Percentiles rank a stretch among this genome's conserved stretches.
Conservation (phyloP, 2,113 vertebrate genomes). For the Halichoeres trimaculatus region DNA sequence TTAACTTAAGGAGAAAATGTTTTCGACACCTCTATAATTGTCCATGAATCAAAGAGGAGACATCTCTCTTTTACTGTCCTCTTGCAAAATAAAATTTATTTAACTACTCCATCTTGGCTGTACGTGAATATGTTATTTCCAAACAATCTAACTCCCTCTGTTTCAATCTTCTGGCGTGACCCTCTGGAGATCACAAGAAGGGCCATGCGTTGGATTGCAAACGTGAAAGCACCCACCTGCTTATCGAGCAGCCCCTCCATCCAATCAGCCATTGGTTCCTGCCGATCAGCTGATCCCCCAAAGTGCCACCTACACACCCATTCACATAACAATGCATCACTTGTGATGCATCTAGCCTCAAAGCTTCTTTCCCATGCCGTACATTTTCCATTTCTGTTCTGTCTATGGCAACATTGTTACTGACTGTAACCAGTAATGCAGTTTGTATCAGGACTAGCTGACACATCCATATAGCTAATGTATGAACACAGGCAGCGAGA, state of each 20-base stretch:
- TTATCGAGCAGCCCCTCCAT: neutral
- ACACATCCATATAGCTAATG: neutral
- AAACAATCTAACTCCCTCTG: slow-evolving; percentile 1
- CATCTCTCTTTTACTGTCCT: neutral
- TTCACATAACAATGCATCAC: slow-evolving; percentile 19
- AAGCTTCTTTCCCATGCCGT: neutral
- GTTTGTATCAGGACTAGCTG: neutral
- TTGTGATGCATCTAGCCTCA: neutral
- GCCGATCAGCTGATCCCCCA: slow-evolving; percentile 39
- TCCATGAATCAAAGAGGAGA: neutral
- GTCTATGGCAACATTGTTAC: neutral
- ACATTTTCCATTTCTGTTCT: neutral
- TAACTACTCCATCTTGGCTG: neutral
- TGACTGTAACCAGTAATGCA: neutral
- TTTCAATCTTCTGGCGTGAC: neutral
- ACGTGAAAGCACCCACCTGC: slow-evolving; percentile 31
- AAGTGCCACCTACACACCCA: slow-evolving; percentile 42
- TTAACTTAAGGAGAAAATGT: neutral
- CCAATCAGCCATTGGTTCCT: slow-evolving; percentile 27
- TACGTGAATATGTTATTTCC: neutral
- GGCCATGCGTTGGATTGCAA: slow-evolving; percentile 41
- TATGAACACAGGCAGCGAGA: neutral
- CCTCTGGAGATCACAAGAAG: slow-evolving; percentile 33
- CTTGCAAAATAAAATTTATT: no score
- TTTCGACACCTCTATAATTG: neutral